These are phyloP conservation scores for Notothenia rossii DNA, from an alignment of 2,113 vertebrate genomes.

Conservation along the genomic window DNA sequence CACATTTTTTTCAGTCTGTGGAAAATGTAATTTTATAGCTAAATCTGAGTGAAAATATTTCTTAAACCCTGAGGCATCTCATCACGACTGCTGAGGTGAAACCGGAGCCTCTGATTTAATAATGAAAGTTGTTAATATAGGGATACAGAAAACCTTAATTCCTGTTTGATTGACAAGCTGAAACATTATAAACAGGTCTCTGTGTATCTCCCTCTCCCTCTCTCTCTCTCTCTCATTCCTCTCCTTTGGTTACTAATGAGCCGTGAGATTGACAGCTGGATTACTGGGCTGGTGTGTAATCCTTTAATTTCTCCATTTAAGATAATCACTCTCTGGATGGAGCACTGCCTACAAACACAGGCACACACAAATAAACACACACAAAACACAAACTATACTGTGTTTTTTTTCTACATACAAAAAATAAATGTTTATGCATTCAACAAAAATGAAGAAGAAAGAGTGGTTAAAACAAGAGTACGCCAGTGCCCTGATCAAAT, in stretches of 20 bases:
- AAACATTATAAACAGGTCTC: slow-evolving; percentile 14
- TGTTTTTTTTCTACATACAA: slow-evolving; percentile 3
- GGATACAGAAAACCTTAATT: slow-evolving; percentile 4
- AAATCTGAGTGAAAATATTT: slow-evolving; percentile 6
- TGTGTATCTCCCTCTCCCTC: background rate
- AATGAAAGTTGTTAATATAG: slow-evolving; percentile 6
- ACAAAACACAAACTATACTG: slow-evolving; percentile 29
- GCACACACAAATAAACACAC: slow-evolving; percentile 9
- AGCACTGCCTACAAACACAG: slow-evolving; percentile 42
- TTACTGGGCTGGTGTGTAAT: slow-evolving; percentile 81
- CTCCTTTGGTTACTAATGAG: slow-evolving; percentile 79
- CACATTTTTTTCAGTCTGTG: slow-evolving; percentile 6
- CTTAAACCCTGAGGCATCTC: background rate
- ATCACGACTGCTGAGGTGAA: slow-evolving; percentile 8
- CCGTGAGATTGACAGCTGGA: slow-evolving; percentile 83
- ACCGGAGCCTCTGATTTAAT: background rate
- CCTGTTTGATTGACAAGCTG: slow-evolving; percentile 43
- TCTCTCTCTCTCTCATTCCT: slow-evolving; percentile 15
- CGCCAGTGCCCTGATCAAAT: slow-evolving; percentile 45
- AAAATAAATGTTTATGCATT: slow-evolving; percentile 42
- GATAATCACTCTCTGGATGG: slow-evolving; percentile 78
- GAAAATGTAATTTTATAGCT: slow-evolving; percentile 25
- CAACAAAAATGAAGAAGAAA: slow-evolving; percentile 46
- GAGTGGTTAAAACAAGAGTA: slow-evolving; percentile 33
- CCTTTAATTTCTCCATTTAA: slow-evolving; percentile 83